Evolutionary conservation across 2,113 vertebrate genomes (phyloP), one percentile per base, ranked within the genome.

Genomic region (Narcine bancroftii): DNA sequence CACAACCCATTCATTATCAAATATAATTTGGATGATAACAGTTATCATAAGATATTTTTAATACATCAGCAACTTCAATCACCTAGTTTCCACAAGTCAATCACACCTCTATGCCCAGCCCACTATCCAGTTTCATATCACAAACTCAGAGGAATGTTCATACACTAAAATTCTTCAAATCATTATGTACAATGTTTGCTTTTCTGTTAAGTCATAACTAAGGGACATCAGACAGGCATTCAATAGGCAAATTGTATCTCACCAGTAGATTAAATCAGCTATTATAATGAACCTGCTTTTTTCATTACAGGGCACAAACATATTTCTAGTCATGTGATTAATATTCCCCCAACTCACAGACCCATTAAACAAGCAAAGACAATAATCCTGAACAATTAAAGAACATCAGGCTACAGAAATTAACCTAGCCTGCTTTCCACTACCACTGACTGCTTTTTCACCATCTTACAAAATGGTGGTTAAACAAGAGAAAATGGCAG

Each of bases 401-500:
- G 29, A 72, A 56, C 53, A 60, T 87, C 60, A 36, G 24, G 26
- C 66, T 69, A 47, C 89, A 69, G 24, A 13, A 91, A 91, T 65
- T 69, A 69, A 91, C 24, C 53, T 36, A 29, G 81, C 33, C 33
- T 60, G 81, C 60, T 60, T 87, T 63, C 45, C 42, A 91, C 65
- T 69, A 24, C n/a, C 39, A 36, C 24, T 91, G 53, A 2, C 53
- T 87, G n/a, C 29, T 87, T n/a, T 60, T 39, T 71, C 45, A 91
- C 17, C n/a, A 91, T 26, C 42, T 42, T 17, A 91, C 89, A 91
- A 91, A 71, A 91, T 91, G 89, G 89, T 91, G 42, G 89, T 29
- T 91, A 91, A 87, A 89, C 85, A 89, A 91, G 65, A 91, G 63
- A 91, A 91, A 91, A 91, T 91, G 89, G 89, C 89, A 87, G 53